phyloP scores from a whole-genome alignment of 2,113 vertebrate species.

The Dipodomys stephensi region DNA sequence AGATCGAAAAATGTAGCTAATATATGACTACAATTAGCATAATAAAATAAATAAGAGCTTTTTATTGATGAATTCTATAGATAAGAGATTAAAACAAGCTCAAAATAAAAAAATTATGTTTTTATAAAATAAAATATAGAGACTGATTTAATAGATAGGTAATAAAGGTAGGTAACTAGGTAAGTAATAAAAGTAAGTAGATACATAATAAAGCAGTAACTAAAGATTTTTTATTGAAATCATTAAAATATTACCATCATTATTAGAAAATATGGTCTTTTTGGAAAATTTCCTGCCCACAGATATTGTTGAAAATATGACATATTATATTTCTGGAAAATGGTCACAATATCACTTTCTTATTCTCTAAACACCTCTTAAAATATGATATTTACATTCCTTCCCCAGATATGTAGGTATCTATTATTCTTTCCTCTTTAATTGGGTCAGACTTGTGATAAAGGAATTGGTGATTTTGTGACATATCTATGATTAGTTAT shows the following conservation, averaged over 20 bases:
- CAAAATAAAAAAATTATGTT: neutral
- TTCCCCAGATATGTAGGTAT: neutral
- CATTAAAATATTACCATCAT: constrained; percentile 21
- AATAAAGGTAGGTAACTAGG: too few relatives aligned
- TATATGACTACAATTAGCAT: constrained; percentile 14
- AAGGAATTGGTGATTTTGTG: neutral
- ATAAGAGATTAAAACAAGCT: neutral
- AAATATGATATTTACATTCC: neutral
- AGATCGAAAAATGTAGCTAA: neutral
- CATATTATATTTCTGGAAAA: constrained; percentile 17
- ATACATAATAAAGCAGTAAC: neutral
- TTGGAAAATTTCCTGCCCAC: neutral
- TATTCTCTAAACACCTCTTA: neutral
- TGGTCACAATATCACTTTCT: neutral
- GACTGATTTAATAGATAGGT: neutral
- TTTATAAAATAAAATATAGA: neutral
- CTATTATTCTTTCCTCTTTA: neutral
- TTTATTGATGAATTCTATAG: neutral
- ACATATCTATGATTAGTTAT: neutral
- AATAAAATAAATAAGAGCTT: neutral
- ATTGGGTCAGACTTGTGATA: neutral
- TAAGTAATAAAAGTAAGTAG: too few relatives aligned
- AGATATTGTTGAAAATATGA: neutral
- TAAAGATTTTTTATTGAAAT: neutral
- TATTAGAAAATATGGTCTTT: constrained; percentile 32